Evolutionary conservation across 2,888 invertebrate genomes (phyloP), one percentile per base, ranked within the genome.

Genomic region (Pandemis corylana): DNA sequence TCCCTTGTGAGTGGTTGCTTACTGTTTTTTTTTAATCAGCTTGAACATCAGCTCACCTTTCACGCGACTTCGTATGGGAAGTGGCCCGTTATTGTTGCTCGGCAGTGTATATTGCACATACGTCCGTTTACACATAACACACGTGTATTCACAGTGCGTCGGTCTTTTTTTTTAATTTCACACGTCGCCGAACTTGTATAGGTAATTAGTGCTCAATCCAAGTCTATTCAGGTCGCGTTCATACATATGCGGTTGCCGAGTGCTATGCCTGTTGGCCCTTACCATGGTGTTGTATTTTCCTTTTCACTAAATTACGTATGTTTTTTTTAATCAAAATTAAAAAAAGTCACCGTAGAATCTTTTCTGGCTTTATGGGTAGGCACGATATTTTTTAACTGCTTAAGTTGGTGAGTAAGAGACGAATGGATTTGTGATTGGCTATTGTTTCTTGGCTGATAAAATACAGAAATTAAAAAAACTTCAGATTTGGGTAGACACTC

Each of bases 151-250:
- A 51, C 61, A 41, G 51, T 59, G 46, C 56, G 59, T 79, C 81
- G 84, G 84, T 81, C 87, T 90, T 91, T 89, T 91, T 89, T 92
- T 94, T 92, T 92, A 91, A 94, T 93, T 93, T 92, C 88, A 91
- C 93, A 90, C 92, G 83, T 88, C 91, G 89, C 79, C 84, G 85
- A 84, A 78, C 83, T 77, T 84, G 89, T 92, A 90, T 93, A 91
- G 92, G 90, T 93, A 94, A 94, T 94, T 94, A 94, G 92, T 88
- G 90, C 88, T 91, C 92, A 91, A 92, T 93, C 89, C 90, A 78
- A 84, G 85, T 87, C 90, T 91, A 92, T 93, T 92, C 92, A 92
- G 77, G 78, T 79, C 77, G 87, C 84, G 89, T 89, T 89, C 86
- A 85, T 76, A 72, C 79, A 76, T 85, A 85, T 36, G 69, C 28